Evolutionary conservation across 2,888 invertebrate genomes (phyloP), one percentile per base, ranked within the genome.

Genomic region (Frankliniella intonsa): DNA sequence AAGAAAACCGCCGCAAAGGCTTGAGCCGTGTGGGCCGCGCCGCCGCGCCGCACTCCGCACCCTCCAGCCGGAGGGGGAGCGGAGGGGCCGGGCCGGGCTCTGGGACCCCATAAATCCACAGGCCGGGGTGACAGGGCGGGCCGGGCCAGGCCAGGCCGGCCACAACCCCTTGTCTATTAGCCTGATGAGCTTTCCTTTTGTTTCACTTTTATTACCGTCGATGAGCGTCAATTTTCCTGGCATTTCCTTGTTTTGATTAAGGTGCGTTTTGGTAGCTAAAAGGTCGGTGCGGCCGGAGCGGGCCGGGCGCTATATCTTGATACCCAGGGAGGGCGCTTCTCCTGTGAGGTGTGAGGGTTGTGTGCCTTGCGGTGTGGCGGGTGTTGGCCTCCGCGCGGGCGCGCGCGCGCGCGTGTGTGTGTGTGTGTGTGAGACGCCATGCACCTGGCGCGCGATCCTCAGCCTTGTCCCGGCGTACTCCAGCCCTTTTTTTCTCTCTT

Each of bases 211-310:
- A 76, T 76, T 76, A 76, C 25, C 69, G 62, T 17, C 62, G 17
- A 62, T 62, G 69, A 22, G 69, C 69, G 69, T 76, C 69, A 76
- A 76, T 76, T 76, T 76, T 25, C 69, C 22, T 76, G 69, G 69
- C 69, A 76, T 76, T 76, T 76, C 69, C 69, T 76, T 76, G 69
- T 76, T 76, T 76, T 76, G 69, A 76, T 76, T 76, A 76, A 76
- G 69, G 69, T 76, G 69, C 55, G 55, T 55, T 55, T 55, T 55
- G 55, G 55, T 55, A 55, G 69, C 69, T 76, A 76, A 76, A 76
- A 12, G 69, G 69, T 8, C 69, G 69, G n/a, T 22, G 55, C 55
- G 14, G 55, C 55, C 55, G 55, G 14, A 12, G 55, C 5, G 14
- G 14, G 62, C 0, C 17, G 62, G 62, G 62, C 5, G 55, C 55